phyloP scores from a whole-genome alignment of 1,140 invertebrate species.

The Heterodera schachtii region DNA sequence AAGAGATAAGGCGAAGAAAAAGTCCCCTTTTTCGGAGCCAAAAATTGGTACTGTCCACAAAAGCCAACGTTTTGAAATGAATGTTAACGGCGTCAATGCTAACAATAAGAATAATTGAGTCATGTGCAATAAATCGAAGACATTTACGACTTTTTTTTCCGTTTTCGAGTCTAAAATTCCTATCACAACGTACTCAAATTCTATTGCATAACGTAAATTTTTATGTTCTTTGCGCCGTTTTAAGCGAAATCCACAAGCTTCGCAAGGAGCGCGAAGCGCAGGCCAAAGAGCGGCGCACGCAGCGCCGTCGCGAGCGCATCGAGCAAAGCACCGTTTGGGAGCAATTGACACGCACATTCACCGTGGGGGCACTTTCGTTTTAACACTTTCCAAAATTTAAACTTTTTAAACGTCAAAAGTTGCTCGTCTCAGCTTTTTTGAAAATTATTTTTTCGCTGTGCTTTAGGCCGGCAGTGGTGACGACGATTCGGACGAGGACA shows the following conservation, averaged over 20 bases:
- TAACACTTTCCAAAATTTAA: background rate
- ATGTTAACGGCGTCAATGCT: no score
- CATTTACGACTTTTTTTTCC: no score
- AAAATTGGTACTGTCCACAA: no score
- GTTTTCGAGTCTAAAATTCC: no score
- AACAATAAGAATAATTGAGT: no score
- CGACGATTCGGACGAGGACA: slow-evolving; percentile 15
- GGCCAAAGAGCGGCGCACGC: background rate
- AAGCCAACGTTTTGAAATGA: no score
- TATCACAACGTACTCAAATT: no score
- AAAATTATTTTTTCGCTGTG: background rate
- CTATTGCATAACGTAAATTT: background rate
- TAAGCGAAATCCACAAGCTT: background rate
- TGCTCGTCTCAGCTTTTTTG: background rate
- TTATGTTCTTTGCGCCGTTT: background rate
- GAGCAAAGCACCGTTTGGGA: slow-evolving; percentile 9
- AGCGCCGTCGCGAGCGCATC: background rate
- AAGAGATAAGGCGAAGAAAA: no score
- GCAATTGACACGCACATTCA: background rate
- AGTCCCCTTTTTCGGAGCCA: no score
- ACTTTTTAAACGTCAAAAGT: background rate
- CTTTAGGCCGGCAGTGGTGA: background rate
- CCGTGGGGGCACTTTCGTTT: background rate
- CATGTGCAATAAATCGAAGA: no score
- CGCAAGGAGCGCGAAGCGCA: background rate